phyloP scores from a whole-genome alignment of 2,113 vertebrate genomes.

The Odocoileus hemionus region DNA sequence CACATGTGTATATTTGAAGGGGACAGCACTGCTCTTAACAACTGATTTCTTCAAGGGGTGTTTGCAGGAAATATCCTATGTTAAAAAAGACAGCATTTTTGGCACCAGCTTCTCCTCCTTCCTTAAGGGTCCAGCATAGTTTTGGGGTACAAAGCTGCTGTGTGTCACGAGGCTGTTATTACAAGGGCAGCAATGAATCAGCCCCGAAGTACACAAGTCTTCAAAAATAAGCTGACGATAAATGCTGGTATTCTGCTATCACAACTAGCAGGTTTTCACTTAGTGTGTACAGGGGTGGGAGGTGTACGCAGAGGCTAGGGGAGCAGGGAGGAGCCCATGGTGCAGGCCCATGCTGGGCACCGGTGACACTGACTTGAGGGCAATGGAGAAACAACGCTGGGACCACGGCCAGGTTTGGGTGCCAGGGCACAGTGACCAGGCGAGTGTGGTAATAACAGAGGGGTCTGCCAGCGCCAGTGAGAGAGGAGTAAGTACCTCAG shows the following conservation, averaged over 20 bases:
- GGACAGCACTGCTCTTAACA: background rate
- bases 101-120: background rate
- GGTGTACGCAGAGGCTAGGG: background rate
- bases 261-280: background rate
- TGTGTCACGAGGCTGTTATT: no score
- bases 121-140: fast-evolving
- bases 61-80: background rate
- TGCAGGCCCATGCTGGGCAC: background rate
- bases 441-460: background rate
- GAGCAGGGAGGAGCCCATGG: fast-evolving
- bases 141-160: background rate
- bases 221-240: background rate
- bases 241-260: background rate
- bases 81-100: background rate
- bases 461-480: background rate
- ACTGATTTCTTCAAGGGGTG: background rate
- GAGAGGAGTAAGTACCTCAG: background rate
- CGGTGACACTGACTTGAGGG: background rate
- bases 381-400: background rate
- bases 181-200: background rate
- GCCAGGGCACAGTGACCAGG: background rate
- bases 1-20: background rate
- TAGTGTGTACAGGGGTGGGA: background rate
- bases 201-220: background rate
- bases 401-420: background rate